Base-by-base conservation (phyloP, 2,113 vertebrate genomes). In the Rhagologus leucostigma region DNA sequence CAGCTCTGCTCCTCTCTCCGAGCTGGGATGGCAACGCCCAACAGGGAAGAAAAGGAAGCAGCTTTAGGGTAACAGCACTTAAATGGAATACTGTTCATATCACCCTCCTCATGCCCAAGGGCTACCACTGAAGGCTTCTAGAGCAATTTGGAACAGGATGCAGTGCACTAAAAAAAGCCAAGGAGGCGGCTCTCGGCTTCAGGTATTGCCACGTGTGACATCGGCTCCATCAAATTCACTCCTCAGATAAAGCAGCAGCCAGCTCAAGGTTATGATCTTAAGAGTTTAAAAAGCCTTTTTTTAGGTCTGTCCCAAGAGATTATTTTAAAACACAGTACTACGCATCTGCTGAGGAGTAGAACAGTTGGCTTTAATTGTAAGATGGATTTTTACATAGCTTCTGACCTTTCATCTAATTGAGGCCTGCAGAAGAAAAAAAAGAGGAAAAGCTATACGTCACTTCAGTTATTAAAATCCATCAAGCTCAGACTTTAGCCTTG, bases 381-480 rank as follows among this genome's bases (percentile, higher is more conserved):
- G 80, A 96, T 81, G 89, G 87, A 83, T 94, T 98, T 98, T 97
- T 97, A 95, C 75, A 96, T 53, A 92, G 93, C 92, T 97, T 96
- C 96, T 98, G 96, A 98, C 93, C 94, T 97, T 93, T 96, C 94
- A 64, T 93, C 79, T 96, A 94, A 98, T 93, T 97, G 94, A 97
- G 93, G 92, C 88, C 87, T 95, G 69, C 75, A 94, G 92, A 96
- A 95, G 77, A 55, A 95, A 96, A 95, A 97, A 93, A 83, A 90
- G 52, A 93, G 57, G 77, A 77, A 90, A 69, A 96, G 59, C 94
- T 94, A 89, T 42, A 90, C 89, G 52, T 97, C 97, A 97, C 84
- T 94, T 87, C 95, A 83, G 94, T 96, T 98, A 98, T 97, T 98
- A 98, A 97, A 98, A 98, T 96, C 94, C 95, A 97, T 97, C 97